These are phyloP conservation scores for Periparus ater DNA, from an alignment of 2,797 vertebrate species.

Conservation along the genomic window DNA sequence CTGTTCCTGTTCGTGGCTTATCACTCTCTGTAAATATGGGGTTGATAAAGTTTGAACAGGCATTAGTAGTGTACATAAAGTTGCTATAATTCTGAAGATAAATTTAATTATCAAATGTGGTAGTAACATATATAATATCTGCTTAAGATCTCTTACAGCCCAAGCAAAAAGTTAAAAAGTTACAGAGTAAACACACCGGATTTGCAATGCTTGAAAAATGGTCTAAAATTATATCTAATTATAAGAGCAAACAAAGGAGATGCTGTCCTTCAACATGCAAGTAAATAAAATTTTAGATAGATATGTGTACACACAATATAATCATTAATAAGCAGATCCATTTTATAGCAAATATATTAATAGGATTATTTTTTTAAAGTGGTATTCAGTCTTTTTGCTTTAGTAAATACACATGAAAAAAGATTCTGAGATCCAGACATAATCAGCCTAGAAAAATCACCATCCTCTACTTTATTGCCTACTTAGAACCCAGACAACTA, in stretches of 20 bases:
- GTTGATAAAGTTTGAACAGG: slow-evolving; percentile 69
- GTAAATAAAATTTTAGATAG: neutral
- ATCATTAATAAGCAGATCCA: neutral
- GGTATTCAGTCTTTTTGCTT: neutral
- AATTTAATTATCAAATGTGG: neutral
- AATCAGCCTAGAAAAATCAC: neutral
- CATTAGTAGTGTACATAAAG: slow-evolving; percentile 14
- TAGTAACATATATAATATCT: neutral
- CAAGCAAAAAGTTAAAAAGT: slow-evolving; percentile 9
- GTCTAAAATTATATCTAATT: neutral
- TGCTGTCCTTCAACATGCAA: slow-evolving; percentile 36
- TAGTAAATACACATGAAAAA: neutral
- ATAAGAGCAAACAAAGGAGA: neutral
- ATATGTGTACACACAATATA: neutral
- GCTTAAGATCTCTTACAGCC: neutral
- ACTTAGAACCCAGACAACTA: neutral
- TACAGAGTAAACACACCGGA: neutral
- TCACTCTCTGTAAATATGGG: slow-evolving; percentile 76
- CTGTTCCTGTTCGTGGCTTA: slow-evolving; percentile 77
- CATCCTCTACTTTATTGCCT: neutral
- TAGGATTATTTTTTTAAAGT: neutral
- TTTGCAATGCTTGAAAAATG: slow-evolving; percentile 13
- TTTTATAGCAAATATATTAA: neutral
- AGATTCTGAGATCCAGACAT: neutral
- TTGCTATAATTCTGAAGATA: neutral